phyloP scores from a whole-genome alignment of 2,113 vertebrate genomes.

The Blennius ocellaris region DNA sequence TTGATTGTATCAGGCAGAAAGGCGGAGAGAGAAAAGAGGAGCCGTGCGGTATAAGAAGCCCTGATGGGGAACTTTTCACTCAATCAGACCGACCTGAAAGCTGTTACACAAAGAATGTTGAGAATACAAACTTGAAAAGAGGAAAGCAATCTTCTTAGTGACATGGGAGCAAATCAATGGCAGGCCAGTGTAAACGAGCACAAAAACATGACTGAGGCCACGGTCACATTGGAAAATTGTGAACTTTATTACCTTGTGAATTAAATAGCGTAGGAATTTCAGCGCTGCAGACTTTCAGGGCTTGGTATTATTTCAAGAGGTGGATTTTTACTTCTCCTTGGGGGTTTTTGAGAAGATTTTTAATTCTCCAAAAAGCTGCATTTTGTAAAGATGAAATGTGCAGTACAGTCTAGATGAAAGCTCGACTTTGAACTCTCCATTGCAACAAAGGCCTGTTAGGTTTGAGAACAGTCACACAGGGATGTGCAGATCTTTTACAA shows the following conservation, averaged over 20 bases:
- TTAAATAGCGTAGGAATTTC: neutral
- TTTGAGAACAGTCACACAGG: neutral
- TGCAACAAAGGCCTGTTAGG: conserved; percentile 16
- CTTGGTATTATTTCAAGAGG: no score
- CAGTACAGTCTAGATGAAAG: neutral
- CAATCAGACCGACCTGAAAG: neutral
- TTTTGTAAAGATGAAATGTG: no score
- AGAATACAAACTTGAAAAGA: neutral
- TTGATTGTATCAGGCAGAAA: conserved; percentile 12
- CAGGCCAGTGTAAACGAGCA: neutral
- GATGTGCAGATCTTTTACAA: neutral
- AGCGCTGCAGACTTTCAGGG: no score
- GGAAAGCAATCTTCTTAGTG: neutral
- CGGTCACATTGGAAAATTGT: neutral
- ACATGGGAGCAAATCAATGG: neutral
- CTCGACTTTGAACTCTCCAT: neutral
- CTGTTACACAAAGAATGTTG: neutral
- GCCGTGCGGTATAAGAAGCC: conserved; percentile 1
- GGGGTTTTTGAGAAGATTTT: no score
- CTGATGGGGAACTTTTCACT: neutral
- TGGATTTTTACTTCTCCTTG: no score
- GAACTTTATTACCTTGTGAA: neutral
- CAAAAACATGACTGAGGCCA: neutral
- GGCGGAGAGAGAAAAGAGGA: conserved; percentile 12
- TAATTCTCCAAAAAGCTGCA: no score